Evolutionary conservation across 2,888 invertebrate species (phyloP).

Genomic region (Oconnorella tubifera): DNA sequence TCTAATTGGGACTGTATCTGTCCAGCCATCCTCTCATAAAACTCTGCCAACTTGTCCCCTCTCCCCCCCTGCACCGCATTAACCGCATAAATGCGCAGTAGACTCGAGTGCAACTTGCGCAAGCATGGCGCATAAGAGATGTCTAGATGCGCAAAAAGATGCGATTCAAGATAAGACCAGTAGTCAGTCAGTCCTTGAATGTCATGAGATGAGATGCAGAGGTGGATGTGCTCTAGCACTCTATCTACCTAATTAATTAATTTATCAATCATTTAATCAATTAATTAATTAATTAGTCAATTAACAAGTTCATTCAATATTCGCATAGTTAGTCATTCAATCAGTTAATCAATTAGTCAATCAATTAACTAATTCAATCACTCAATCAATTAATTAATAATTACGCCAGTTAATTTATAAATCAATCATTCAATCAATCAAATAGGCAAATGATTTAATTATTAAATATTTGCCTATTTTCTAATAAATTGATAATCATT

Average conservation of each 20-base stretch:
- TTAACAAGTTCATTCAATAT: too few species aligned
- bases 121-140: constrained; percentile 66
- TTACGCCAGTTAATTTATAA: too few species aligned
- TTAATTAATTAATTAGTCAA: too few species aligned
- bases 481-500: too few species aligned
- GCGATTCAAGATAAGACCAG: constrained; percentile 78
- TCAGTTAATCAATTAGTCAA: too few species aligned
- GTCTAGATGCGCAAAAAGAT: constrained; percentile 22
- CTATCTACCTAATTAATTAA: constrained; percentile 59
- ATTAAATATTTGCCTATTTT: too few species aligned
- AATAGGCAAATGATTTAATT: too few species aligned
- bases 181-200: constrained; percentile 75
- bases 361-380: too few species aligned
- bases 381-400: too few species aligned
- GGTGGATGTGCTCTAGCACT: constrained; percentile 71
- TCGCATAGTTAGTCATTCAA: too few species aligned
- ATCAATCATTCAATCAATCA: too few species aligned
- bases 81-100: constrained; percentile 81
- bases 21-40: constrained; percentile 79
- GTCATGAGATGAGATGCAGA: constrained; percentile 73
- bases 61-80: constrained; percentile 78
- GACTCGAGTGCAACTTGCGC: constrained; percentile 46
- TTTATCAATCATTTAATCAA: background rate
- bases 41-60: constrained; percentile 80
- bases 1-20: constrained; percentile 84